A percentile compares a stretch with the other conserved stretches of the same genome.
Conservation (phyloP, 2,113 vertebrate species). For the Accipiter cooperii region DNA sequence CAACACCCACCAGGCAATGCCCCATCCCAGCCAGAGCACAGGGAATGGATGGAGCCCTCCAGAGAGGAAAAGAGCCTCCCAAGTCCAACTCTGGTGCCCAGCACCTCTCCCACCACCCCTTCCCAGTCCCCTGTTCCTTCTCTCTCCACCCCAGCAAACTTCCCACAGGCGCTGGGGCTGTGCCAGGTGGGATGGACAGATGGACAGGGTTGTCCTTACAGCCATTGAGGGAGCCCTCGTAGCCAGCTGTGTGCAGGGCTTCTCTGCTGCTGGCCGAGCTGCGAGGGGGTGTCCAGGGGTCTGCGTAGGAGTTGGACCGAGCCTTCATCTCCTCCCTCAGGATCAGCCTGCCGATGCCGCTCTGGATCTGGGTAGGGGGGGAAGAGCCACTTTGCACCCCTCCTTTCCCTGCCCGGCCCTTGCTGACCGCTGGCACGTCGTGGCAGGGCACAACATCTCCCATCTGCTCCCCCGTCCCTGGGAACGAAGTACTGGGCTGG, state of each 20-base stretch:
- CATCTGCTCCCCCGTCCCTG: not conserved
- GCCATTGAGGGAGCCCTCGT: constrained; percentile 92
- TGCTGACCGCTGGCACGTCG: rapidly evolving
- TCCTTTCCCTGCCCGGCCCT: not conserved
- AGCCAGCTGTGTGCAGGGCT: constrained; percentile 84
- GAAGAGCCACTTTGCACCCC: rapidly evolving
- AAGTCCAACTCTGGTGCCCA: not conserved
- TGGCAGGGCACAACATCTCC: rapidly evolving
- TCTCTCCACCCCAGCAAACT: not conserved
- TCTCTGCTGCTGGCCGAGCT: constrained; percentile 95
- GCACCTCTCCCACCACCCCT: not conserved
- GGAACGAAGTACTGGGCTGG: not conserved
- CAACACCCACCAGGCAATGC: rapidly evolving
- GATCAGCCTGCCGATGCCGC: constrained; percentile 94
- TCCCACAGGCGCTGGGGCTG: not conserved
- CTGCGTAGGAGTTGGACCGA: constrained; percentile 90
- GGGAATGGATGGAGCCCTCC: not conserved
- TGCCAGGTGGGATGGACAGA: not conserved
- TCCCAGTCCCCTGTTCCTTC: not conserved
- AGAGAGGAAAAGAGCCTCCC: not conserved
- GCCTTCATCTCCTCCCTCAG: constrained; percentile 99
- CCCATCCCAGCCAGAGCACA: not conserved
- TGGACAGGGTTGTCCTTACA: constrained; percentile 76
- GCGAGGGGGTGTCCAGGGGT: constrained; percentile 93
- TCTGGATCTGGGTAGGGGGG: constrained; percentile 80